Conservation (phyloP, 2,888 invertebrate species). For the Mythimna vitellina region DNA sequence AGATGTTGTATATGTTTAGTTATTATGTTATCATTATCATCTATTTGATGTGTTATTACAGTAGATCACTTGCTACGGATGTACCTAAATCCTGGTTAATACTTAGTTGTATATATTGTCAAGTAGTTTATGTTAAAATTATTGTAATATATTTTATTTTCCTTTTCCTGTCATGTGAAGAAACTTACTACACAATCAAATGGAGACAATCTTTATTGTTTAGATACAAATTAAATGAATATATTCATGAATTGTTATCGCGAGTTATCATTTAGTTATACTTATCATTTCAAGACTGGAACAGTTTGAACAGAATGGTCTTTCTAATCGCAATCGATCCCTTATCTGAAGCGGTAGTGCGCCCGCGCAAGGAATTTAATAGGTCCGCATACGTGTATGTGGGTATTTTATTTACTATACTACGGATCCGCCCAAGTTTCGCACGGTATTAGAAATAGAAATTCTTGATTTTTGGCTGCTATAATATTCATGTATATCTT, state of each 20-base stretch:
- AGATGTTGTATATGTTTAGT: slow-evolving; percentile 36
- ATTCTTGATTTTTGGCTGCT: no score
- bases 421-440: no score
- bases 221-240: slow-evolving; percentile 18
- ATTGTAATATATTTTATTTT: slow-evolving; percentile 3
- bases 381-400: neutral
- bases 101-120: neutral
- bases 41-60: slow-evolving; percentile 39
- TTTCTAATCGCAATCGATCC: slow-evolving; percentile 23
- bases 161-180: slow-evolving; percentile 2
- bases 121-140: neutral
- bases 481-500: no score
- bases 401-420: neutral
- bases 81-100: slow-evolving; percentile 21
- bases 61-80: slow-evolving; percentile 34
- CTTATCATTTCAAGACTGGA: slow-evolving; percentile 14
- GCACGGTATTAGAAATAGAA: no score
- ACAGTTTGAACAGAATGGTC: slow-evolving; percentile 29
- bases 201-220: neutral
- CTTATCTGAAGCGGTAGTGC: slow-evolving; percentile 34
- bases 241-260: slow-evolving; percentile 26
- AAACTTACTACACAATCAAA: neutral
- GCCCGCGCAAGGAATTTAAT: slow-evolving; percentile 16
- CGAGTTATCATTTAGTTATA: neutral
- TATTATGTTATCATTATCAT: slow-evolving; percentile 49